These are phyloP conservation scores for Pongo pygmaeus DNA, from an alignment of 2,113 vertebrate genomes.

Conservation along the genomic window DNA sequence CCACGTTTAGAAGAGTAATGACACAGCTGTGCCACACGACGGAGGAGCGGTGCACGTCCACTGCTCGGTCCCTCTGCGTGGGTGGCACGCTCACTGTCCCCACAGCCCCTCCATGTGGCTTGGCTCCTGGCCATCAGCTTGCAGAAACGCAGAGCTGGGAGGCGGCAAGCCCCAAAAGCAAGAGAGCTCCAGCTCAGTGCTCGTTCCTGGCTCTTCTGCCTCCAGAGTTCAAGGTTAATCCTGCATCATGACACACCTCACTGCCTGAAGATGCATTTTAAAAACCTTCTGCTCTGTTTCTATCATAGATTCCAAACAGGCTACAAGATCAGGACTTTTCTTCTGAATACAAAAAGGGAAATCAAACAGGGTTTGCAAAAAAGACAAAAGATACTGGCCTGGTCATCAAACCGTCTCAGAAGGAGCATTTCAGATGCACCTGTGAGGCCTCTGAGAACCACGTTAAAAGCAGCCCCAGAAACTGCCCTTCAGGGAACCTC, in stretches of 20 bases:
- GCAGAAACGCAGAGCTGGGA: accelerated
- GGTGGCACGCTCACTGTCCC: accelerated
- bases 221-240: too few relatives aligned
- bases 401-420: background rate
- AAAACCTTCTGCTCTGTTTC: background rate
- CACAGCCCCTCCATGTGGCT: too few relatives aligned
- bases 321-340: background rate
- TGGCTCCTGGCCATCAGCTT: accelerated
- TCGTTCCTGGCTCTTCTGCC: background rate
- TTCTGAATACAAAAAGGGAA: background rate
- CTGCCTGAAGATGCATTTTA: background rate
- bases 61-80: too few relatives aligned
- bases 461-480: background rate
- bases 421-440: too few relatives aligned
- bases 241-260: accelerated
- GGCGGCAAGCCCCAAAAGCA: accelerated
- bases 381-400: background rate
- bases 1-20: accelerated
- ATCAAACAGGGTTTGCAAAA: background rate
- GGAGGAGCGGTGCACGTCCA: accelerated
- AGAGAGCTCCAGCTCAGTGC: background rate
- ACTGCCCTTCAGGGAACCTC: background rate
- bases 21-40: too few relatives aligned
- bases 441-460: background rate
- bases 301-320: background rate